Evolutionary conservation across 2,113 vertebrate species (phyloP), one percentile per base, ranked within the genome.

Genomic region (Centropus bengalensis): DNA sequence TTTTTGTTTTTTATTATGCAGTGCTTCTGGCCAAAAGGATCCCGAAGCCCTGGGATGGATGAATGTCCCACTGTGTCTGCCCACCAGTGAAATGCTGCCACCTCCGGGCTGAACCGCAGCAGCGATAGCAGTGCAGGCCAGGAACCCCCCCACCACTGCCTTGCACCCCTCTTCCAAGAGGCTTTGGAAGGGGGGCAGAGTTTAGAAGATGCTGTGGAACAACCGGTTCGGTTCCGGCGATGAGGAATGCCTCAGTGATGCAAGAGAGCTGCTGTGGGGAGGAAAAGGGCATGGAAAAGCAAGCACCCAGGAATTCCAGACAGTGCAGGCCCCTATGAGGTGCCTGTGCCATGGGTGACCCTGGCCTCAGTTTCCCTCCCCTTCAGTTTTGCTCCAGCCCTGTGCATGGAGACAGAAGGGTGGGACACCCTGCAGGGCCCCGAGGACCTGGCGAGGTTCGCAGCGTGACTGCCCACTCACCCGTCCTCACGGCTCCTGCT

Each of bases 81-180:
- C 94, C 95, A 95, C 93, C 66, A 75, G 89, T 88, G 93, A 97
- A 96, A 96, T 96, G 95, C 96, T 97, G 96, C 94, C 95, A 94
- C 82, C 95, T 96, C 95, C 7, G 89, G 96, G 94, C 85, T 83
- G 91, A 91, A 88, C 51, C 2, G 60, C 89, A 23, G 68, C 33
- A 86, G 58, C 74, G 23, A 64, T 38, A n/a, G 76, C 19, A 1
- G 51, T 3, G 5, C 66, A 6, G 67, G 30, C 67, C 1, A 1
- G 36, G 32, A 14, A 36, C 36, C 36, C 67, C 36, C 32, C 14
- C 5, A 8, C 28, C 63, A 13, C 12, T 12, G 3, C 23, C 5
- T 58, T 21, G 45, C 52, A 16, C 45, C 52, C 44, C 62, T 55
- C 58, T 44, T 13, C 28, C 1, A 3, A 17, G 1, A 0, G 10